Base-by-base conservation (phyloP, 2,797 vertebrate genomes). In the Lagodon rhomboides region DNA sequence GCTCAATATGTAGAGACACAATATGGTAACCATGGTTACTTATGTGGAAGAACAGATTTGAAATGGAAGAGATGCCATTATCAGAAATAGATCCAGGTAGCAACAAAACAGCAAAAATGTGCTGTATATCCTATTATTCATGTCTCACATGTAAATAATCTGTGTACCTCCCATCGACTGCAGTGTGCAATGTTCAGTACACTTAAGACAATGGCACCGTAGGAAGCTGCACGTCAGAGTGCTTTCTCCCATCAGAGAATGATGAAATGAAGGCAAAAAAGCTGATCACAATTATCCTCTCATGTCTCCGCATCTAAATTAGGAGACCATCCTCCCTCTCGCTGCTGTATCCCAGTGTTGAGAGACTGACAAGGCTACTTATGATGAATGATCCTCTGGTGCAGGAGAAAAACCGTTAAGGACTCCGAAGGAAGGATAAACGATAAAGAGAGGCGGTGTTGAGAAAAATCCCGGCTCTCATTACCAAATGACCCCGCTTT, bases 21-120 rank as follows among this genome's bases (percentile, higher is more conserved):
- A 79, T 91, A 87, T 88, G 76, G 91, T 93, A 91, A 87, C 92
- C 91, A 92, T 93, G 90, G 91, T 92, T 89, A 93, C 91, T 73
- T 66, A 78, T 84, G 76, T 86, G 69, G 61, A 65, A 67, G 69
- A 82, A 73, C 60, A 68, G 64, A 72, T 68, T 73, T 74, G 77
- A 82, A 91, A 86, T 82, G 62, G 69, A 85, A 71, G 73, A 79
- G 58, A 79, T 73, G 69, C 68, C 70, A 85, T 89, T 69, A 86
- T 85, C 58, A 85, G 59, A 85, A 87, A 88, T 70, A 68, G 44
- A 80, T 66, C 10, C n/a, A 61, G 56, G 23, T 58, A 50, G 9
- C 49, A 54, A 17, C 18, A 65, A 20, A 79, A 60, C 49, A 50
- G 12, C 18, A 65, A 20, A 30, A 70, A 50, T 53, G 1, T 47